Base-by-base conservation (phyloP, 2,888 invertebrate genomes). In the Clivina fossor region DNA sequence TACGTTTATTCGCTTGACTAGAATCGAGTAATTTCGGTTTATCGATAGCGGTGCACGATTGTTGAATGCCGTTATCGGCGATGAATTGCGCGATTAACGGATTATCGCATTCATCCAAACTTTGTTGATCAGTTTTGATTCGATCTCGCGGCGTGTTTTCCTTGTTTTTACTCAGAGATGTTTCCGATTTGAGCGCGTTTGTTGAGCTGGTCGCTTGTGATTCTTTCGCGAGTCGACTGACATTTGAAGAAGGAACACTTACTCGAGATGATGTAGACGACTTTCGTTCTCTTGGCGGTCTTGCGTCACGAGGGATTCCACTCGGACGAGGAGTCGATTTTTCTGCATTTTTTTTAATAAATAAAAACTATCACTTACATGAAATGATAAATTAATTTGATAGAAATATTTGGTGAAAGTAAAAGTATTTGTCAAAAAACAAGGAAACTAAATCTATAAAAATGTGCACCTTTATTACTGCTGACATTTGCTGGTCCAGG, bases 401-500 rank as follows among this genome's bases (percentile, higher is more conserved):
- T n/a, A n/a, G n/a, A n/a, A n/a, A n/a, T n/a, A n/a, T n/a, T n/a
- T n/a, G n/a, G n/a, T n/a, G n/a, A n/a, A n/a, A n/a, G n/a, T n/a
- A n/a, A n/a, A n/a, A n/a, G n/a, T n/a, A n/a, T n/a, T n/a, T n/a
- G n/a, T n/a, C n/a, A n/a, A n/a, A n/a, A n/a, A n/a, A n/a, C n/a
- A n/a, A n/a, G n/a, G n/a, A n/a, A n/a, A n/a, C n/a, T n/a, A n/a
- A n/a, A 26, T 28, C n/a, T 50, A 38, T 11, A 28, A 16, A 9
- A 5, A 16, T 30, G 50, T 40, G 50, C 11, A 33, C 40, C 40
- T 40, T 40, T 40, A 8, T 5, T 40, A 7, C 22, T 70, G 68
- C n/a, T n/a, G n/a, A n/a, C n/a, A n/a, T n/a, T n/a, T n/a, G 69
- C 26, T 73, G 66, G 0, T 71, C 69, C 2, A 74, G 72, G 22